A percentile compares a stretch with the other conserved stretches of the same genome.
Evolutionary conservation across 2,113 vertebrate species (phyloP).

Genomic region (Alosa alosa): DNA sequence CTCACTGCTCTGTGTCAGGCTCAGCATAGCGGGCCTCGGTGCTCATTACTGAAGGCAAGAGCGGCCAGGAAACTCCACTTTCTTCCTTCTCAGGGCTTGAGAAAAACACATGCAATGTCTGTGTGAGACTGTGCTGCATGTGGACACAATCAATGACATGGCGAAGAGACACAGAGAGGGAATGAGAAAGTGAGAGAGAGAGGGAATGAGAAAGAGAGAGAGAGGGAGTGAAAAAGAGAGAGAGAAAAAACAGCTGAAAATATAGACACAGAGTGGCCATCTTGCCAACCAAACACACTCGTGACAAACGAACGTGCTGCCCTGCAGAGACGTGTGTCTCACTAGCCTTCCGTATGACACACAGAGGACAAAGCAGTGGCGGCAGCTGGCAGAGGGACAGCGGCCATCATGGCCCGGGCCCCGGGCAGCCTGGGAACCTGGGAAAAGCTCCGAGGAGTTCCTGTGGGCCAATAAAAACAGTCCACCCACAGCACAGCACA

Average conservation of each 20-base stretch:
- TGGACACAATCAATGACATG: conserved; percentile 33
- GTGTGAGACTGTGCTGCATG: conserved; percentile 25
- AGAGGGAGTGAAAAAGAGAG: not conserved
- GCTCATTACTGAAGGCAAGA: conserved; percentile 6
- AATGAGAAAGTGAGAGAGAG: not conserved
- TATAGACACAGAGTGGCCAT: not conserved
- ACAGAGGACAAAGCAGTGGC: not conserved
- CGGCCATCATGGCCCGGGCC: not conserved
- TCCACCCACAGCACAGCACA: conserved; percentile 10
- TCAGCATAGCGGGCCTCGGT: not conserved
- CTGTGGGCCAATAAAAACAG: not conserved
- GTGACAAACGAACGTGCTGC: conserved; percentile 22
- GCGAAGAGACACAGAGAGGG: not conserved
- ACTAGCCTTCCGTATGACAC: conserved; percentile 5
- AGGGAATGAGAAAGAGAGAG: not conserved
- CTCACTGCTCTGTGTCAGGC: conserved; percentile 23
- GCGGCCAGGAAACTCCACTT: conserved; percentile 32
- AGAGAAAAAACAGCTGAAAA: conserved; percentile 18
- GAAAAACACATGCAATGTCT: conserved; percentile 38
- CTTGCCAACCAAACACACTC: conserved; percentile 28
- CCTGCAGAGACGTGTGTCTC: not conserved
- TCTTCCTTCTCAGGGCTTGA: conserved; percentile 29
- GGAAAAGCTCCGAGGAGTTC: not conserved
- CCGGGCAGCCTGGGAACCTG: conserved; percentile 1
- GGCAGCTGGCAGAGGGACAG: conserved; percentile 24